A percentile compares a stretch with the other conserved stretches of the same genome.
These are phyloP conservation scores for Ceratina australensis DNA, from an alignment of 1,140 invertebrate species.

Conservation along the genomic window DNA sequence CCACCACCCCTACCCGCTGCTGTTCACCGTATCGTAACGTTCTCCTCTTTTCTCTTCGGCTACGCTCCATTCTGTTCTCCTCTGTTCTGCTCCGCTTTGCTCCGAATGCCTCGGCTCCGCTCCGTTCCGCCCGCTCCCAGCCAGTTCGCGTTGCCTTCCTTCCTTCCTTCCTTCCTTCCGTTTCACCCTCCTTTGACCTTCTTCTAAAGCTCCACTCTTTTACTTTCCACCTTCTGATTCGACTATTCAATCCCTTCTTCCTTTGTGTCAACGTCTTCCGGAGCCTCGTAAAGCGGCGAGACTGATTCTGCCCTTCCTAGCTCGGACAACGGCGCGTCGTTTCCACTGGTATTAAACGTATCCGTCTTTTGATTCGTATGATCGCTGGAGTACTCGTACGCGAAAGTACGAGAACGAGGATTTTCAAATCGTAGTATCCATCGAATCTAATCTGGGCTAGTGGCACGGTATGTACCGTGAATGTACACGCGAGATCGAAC, in stretches of 20 bases:
- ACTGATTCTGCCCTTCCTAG: too few relatives aligned
- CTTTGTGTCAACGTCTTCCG: background rate
- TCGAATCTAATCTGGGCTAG: too few relatives aligned
- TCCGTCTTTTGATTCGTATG: too few relatives aligned
- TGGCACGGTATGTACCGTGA: too few relatives aligned
- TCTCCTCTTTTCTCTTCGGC: background rate
- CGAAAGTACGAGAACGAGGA: too few relatives aligned
- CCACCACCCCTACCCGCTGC: background rate
- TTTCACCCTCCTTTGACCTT: background rate
- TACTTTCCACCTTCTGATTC: background rate
- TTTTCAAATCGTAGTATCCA: too few relatives aligned
- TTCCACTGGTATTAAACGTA: too few relatives aligned
- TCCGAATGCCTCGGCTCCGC: too few relatives aligned
- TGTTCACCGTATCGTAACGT: constrained; percentile 4
- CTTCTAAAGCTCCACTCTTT: background rate
- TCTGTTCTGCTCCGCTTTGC: background rate
- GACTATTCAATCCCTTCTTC: background rate
- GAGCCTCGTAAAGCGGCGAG: too few relatives aligned
- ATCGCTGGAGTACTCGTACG: too few relatives aligned
- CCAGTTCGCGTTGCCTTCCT: background rate
- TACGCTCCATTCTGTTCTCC: background rate
- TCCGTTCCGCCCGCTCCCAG: background rate
- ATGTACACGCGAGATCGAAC: too few relatives aligned
- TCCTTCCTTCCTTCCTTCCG: constrained; percentile 4
- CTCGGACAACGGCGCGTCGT: too few relatives aligned